Percentiles rank a stretch among this genome's conserved stretches.
These are phyloP conservation scores for Anadara kagoshimensis DNA, from an alignment of 1,140 invertebrate genomes.

Conservation along the genomic window DNA sequence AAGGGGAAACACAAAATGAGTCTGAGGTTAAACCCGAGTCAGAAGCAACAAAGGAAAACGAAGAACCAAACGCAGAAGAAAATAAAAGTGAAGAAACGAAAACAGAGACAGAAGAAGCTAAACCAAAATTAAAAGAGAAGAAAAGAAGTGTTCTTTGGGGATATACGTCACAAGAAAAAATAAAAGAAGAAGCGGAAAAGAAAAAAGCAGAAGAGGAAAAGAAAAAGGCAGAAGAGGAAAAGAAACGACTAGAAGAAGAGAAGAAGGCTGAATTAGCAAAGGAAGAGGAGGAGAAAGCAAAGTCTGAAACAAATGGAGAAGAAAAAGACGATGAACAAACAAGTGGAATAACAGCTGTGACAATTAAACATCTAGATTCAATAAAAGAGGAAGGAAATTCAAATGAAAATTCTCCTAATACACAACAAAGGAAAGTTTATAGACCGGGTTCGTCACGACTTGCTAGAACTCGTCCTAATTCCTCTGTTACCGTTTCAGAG, in stretches of 20 bases:
- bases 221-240: not conserved
- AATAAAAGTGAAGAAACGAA: too few species aligned
- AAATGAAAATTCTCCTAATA: conserved; percentile 9
- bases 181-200: not conserved
- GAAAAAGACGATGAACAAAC: not conserved
- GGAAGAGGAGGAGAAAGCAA: not conserved
- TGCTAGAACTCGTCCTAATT: not conserved
- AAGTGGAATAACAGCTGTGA: conserved; percentile 24
- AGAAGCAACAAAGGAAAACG: not conserved
- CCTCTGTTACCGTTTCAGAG: not conserved
- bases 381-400: conserved; percentile 14
- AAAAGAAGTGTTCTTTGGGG: not conserved
- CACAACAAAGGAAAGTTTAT: not conserved
- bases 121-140: too few species aligned
- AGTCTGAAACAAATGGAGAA: not conserved
- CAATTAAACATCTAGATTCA: conserved; percentile 25
- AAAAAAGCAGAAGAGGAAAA: too few species aligned
- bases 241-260: too few species aligned
- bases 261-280: not conserved
- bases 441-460: not conserved
- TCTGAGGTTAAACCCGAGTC: not conserved
- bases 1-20: conserved; percentile 16
- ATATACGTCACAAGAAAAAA: not conserved
- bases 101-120: too few species aligned
- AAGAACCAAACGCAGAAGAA: not conserved